A percentile compares a stretch with the other conserved stretches of the same genome.
These are phyloP conservation scores for Diaperis boleti DNA, from an alignment of 2,888 invertebrate species.

Conservation along the genomic window DNA sequence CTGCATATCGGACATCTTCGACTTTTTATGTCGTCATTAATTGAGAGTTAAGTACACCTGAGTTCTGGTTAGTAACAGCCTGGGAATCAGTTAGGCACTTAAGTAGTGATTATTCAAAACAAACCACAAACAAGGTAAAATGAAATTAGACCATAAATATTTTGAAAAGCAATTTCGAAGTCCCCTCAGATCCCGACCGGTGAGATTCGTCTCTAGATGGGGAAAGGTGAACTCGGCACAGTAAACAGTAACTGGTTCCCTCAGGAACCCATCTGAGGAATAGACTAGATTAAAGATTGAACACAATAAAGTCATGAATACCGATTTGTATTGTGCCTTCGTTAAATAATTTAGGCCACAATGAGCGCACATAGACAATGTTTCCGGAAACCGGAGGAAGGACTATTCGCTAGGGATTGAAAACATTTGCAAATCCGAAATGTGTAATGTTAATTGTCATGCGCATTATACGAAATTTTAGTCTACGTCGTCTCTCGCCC, in stretches of 20 bases:
- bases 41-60: constrained; percentile 16
- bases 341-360: constrained; percentile 52
- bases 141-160: constrained; percentile 55
- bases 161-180: constrained; percentile 53
- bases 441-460: constrained; percentile 41
- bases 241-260: constrained; percentile 44
- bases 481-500: constrained; percentile 29
- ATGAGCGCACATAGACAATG: constrained; percentile 43
- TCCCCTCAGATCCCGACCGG: constrained; percentile 44
- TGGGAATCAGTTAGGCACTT: constrained; percentile 27
- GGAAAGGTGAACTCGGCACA: constrained; percentile 46
- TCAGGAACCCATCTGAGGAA: constrained; percentile 42
- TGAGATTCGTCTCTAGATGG: constrained; percentile 42
- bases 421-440: constrained; percentile 48
- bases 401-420: constrained; percentile 48
- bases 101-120: constrained; percentile 42
- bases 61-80: constrained; percentile 12
- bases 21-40: constrained; percentile 29
- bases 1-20: constrained; percentile 16
- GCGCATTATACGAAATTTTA: constrained; percentile 36
- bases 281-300: constrained; percentile 56
- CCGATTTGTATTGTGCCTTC: constrained; percentile 54
- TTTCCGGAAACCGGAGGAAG: constrained; percentile 46
- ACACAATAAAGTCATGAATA: constrained; percentile 58
- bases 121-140: constrained; percentile 40